Conservation (phyloP, 1,140 invertebrate species). For the Metaphire vulgaris region DNA sequence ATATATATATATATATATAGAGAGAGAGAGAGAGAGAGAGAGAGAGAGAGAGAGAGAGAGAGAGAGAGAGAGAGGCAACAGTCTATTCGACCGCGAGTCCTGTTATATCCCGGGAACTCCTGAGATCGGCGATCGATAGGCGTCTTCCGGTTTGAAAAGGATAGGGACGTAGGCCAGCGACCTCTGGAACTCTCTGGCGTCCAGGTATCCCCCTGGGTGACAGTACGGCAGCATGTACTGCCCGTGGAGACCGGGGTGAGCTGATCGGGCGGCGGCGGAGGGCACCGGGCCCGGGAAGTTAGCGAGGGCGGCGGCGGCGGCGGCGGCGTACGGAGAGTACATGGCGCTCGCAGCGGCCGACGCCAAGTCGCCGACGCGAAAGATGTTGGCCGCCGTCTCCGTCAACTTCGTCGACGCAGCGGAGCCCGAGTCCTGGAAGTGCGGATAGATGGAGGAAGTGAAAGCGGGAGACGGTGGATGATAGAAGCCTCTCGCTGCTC, state of each 20-base stretch:
- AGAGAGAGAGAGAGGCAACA: no score
- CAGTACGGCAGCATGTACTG: neutral
- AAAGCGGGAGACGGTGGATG: neutral
- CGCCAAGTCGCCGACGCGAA: constrained; percentile 4
- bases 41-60: no score
- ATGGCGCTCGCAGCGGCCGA: constrained; percentile 21
- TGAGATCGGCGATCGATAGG: neutral
- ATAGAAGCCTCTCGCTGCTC: no score
- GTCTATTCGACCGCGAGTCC: no score
- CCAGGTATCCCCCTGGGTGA: neutral
- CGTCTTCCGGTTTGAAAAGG: neutral
- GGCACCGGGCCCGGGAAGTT: neutral
- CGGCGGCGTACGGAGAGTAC: constrained; percentile 28
- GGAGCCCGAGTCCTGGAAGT: constrained; percentile 18
- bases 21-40: no score
- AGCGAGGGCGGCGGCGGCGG: constrained; percentile 32
- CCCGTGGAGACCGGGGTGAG: neutral
- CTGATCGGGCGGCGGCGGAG: neutral
- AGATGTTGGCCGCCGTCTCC: constrained; percentile 9
- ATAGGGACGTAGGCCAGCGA: neutral
- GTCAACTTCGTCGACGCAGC: constrained; percentile 2
- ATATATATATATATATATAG: no score
- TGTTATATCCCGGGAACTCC: neutral
- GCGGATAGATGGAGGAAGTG: neutral
- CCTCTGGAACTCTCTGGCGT: neutral